Conservation (phyloP, 2,797 vertebrate species). For the Picus viridis region DNA sequence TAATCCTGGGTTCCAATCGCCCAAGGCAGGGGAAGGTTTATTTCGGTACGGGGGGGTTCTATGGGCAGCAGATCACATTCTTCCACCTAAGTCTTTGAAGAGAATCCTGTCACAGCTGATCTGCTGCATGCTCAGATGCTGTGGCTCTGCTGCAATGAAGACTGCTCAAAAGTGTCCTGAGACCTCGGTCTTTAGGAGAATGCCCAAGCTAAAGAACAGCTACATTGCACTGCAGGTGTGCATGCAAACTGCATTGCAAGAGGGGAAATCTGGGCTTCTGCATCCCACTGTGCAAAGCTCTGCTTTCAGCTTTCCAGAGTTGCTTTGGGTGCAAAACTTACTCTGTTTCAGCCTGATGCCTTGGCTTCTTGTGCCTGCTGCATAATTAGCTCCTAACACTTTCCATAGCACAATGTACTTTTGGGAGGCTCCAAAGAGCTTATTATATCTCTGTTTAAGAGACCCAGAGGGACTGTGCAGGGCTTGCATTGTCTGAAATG, state of each 20-base stretch:
- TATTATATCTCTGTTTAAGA: conserved; percentile 27
- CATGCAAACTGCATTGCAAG: neutral
- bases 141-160: neutral
- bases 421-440: conserved; percentile 31
- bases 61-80: neutral
- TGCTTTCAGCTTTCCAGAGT: neutral
- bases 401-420: neutral
- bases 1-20: neutral
- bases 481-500: conserved; percentile 30
- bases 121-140: neutral
- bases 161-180: neutral
- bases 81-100: neutral
- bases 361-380: neutral
- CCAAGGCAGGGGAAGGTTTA: neutral
- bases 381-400: conserved; percentile 27
- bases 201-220: neutral
- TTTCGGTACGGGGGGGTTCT: neutral
- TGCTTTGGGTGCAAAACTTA: neutral
- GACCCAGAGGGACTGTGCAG: conserved; percentile 15
- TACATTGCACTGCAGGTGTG: neutral
- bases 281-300: neutral
- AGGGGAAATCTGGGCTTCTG: neutral
- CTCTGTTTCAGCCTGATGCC: neutral
- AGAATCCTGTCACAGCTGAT: neutral
- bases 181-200: rapidly evolving